phyloP scores from a whole-genome alignment of 2,113 vertebrate genomes.

The Spermophilus dauricus region DNA sequence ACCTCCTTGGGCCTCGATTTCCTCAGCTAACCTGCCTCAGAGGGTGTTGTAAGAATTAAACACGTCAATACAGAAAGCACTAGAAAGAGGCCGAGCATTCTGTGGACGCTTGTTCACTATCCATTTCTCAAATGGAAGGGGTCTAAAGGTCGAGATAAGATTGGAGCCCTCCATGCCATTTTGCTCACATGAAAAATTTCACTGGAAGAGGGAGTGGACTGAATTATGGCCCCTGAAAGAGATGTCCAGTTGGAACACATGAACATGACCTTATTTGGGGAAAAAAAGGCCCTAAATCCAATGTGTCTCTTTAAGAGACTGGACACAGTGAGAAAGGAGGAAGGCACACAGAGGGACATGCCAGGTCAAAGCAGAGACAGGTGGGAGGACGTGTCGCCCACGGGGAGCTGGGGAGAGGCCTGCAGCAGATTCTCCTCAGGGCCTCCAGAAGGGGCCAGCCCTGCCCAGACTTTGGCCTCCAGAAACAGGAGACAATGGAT shows the following conservation, averaged over 20 bases:
- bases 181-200: not conserved
- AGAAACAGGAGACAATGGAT: not conserved
- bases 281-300: not conserved
- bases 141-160: not conserved
- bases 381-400: too few species aligned
- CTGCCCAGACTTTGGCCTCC: not conserved
- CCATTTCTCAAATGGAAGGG: not conserved
- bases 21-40: not conserved
- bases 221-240: not conserved
- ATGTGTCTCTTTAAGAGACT: not conserved
- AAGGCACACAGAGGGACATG: too few species aligned
- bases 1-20: not conserved
- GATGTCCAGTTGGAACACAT: not conserved
- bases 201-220: too few species aligned
- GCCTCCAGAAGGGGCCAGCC: not conserved
- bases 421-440: rapidly evolving
- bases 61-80: not conserved
- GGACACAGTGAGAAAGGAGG: too few species aligned
- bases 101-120: not conserved
- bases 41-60: not conserved
- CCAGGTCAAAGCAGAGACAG: not conserved
- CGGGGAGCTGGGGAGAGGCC: too few species aligned
- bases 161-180: rapidly evolving
- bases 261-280: not conserved
- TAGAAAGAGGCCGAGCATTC: not conserved